A percentile compares a stretch with the other conserved stretches of the same genome.
Conservation (phyloP, 2,113 vertebrate species). For the Oreochromis spilurus region DNA sequence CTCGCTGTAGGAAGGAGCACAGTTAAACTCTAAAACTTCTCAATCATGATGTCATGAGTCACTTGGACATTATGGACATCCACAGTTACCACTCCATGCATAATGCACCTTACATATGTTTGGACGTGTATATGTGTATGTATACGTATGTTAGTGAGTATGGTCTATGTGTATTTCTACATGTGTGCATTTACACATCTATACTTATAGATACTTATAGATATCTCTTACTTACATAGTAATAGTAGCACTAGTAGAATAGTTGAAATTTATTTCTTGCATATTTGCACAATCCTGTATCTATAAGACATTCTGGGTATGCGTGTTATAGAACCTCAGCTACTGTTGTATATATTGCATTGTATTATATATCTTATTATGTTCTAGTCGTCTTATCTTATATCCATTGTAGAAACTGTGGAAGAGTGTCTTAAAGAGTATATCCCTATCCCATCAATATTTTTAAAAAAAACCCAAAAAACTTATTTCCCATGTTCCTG, state of each 20-base stretch:
- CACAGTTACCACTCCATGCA: no score
- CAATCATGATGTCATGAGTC: no score
- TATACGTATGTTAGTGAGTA: no score
- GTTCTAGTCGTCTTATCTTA: neutral
- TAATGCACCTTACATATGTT: no score
- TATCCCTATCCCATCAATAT: neutral
- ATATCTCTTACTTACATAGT: no score
- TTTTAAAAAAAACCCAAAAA: accelerated
- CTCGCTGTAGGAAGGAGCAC: neutral
- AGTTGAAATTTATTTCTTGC: neutral
- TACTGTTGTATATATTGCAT: neutral
- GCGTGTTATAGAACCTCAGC: neutral
- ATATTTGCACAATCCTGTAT: neutral
- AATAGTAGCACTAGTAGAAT: no score
- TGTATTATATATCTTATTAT: neutral
- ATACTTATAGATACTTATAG: no score
- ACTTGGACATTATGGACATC: no score
- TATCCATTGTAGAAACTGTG: neutral
- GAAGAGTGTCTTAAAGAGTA: neutral
- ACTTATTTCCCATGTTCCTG: accelerated
- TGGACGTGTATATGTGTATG: no score
- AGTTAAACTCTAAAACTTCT: no score
- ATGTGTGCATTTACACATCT: no score
- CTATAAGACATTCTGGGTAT: neutral
- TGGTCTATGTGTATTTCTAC: no score